Evolutionary conservation across 2,113 vertebrate genomes (phyloP).

Genomic region (Meleagris gallopavo): DNA sequence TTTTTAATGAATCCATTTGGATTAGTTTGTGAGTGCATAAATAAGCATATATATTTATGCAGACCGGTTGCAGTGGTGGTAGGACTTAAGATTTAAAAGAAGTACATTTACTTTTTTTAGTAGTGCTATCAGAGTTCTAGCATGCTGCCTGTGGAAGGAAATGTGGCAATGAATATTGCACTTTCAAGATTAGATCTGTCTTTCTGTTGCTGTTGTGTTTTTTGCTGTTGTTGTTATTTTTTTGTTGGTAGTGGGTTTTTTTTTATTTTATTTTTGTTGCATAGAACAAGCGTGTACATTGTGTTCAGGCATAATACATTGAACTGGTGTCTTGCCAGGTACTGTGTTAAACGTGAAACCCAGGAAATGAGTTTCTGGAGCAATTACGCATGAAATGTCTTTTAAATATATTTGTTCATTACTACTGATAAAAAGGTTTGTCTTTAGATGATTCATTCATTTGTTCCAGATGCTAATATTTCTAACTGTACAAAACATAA

Average conservation of each 20-base stretch:
- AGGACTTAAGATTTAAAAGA: neutral
- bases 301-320: neutral
- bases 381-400: constrained; percentile 64
- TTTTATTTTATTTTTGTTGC: neutral
- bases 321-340: constrained; percentile 18
- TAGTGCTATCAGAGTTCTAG: neutral
- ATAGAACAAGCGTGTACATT: neutral
- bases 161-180: neutral
- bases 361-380: constrained; percentile 44
- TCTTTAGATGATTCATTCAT: constrained; percentile 65
- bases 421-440: constrained; percentile 57
- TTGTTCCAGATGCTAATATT: constrained; percentile 68
- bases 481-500: constrained; percentile 59
- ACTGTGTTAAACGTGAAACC: constrained; percentile 36
- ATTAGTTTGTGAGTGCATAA: neutral
- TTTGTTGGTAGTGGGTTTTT: neutral
- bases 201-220: neutral
- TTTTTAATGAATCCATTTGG: neutral
- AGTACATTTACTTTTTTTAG: too few species aligned
- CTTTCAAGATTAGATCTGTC: neutral
- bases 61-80: neutral
- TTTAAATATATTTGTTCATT: constrained; percentile 69
- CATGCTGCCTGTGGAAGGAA: fast-evolving
- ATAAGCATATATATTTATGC: fast-evolving
- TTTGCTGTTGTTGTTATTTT: neutral